Conservation (phyloP, 2,113 vertebrate species). For the Oplegnathus fasciatus region DNA sequence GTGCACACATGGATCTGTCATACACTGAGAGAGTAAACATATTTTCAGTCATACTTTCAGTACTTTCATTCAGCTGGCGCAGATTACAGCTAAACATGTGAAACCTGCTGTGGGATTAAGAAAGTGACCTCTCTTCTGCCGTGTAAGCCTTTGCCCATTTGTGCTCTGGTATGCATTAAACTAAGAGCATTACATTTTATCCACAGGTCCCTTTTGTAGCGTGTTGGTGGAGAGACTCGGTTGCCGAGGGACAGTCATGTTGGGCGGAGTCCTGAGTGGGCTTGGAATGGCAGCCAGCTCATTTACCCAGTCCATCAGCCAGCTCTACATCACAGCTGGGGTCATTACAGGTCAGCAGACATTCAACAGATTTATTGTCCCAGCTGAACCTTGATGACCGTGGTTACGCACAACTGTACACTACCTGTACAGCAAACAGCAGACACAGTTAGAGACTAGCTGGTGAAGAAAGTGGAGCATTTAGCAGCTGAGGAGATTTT, state of each 20-base stretch:
- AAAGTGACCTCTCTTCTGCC: not conserved
- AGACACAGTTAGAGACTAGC: no score
- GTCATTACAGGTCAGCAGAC: constrained; percentile 89
- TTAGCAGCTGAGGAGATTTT: not conserved
- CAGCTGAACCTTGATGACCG: not conserved
- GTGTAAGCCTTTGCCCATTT: constrained; percentile 11
- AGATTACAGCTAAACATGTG: constrained; percentile 35
- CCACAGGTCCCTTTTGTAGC: constrained; percentile 93
- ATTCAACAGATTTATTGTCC: not conserved
- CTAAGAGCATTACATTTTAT: constrained; percentile 59
- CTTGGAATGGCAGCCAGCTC: constrained; percentile 91
- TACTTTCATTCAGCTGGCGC: not conserved
- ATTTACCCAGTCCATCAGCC: constrained; percentile 88
- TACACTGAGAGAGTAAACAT: not conserved
- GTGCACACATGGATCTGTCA: not conserved
- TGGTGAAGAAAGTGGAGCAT: no score
- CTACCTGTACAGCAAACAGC: not conserved
- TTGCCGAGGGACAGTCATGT: constrained; percentile 89
- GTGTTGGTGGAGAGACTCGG: constrained; percentile 90
- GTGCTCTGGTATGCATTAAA: constrained; percentile 33
- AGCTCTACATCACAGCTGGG: constrained; percentile 91
- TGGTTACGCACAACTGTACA: not conserved
- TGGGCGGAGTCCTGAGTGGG: constrained; percentile 91
- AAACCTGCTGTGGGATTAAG: constrained; percentile 49
- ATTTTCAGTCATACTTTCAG: constrained; percentile 7